Evolutionary conservation across 2,113 vertebrate species (phyloP).

Genomic region (Microtus montanus): DNA sequence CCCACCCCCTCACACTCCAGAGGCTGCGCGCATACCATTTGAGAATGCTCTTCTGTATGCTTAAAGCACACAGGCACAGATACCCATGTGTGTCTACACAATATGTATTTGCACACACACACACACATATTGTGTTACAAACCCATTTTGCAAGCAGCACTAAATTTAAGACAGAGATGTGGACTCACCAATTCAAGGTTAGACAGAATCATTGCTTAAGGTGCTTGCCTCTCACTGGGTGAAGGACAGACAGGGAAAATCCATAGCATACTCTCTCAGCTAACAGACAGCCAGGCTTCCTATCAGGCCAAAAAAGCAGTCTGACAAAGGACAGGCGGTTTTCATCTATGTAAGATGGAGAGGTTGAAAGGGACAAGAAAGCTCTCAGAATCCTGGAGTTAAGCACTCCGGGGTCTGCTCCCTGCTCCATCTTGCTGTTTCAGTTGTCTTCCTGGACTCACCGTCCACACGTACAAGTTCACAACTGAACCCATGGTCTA

Average conservation of each 20-base stretch:
- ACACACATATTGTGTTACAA: neutral
- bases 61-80: neutral
- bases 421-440: fast-evolving
- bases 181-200: neutral
- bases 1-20: neutral
- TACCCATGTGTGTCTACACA: too few species aligned
- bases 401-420: fast-evolving
- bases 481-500: fast-evolving
- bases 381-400: neutral
- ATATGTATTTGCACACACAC: too few species aligned
- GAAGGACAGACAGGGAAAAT: neutral
- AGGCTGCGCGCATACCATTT: neutral
- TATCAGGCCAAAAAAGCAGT: neutral
- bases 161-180: neutral
- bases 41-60: neutral
- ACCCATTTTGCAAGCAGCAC: neutral
- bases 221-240: neutral
- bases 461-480: too few species aligned
- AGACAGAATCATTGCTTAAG: neutral
- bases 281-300: neutral
- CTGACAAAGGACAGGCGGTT: neutral
- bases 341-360: neutral
- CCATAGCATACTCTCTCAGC: neutral
- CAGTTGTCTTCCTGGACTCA: neutral
- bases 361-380: fast-evolving